A percentile compares a stretch with the other conserved stretches of the same genome.
These are phyloP conservation scores for Stegodyphus dumicola DNA, from an alignment of 1,140 invertebrate species.

Conservation along the genomic window DNA sequence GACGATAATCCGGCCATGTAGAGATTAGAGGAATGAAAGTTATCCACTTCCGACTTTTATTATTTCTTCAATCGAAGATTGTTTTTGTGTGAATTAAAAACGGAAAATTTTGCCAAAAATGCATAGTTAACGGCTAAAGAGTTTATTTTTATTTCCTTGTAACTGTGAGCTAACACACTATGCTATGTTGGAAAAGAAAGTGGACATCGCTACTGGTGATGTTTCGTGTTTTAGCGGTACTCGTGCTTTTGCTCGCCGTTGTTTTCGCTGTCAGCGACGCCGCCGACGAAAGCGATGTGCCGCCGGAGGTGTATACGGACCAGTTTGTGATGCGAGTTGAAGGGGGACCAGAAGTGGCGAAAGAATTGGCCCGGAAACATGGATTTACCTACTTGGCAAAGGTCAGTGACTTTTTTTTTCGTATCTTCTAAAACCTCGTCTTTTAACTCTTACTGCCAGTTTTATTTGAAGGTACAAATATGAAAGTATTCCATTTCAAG, in stretches of 20 bases:
- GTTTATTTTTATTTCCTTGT: background rate
- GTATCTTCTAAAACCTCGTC: background rate
- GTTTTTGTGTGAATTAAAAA: too few species aligned
- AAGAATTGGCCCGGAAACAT: constrained; percentile 73
- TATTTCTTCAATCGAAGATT: too few species aligned
- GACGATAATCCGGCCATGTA: too few species aligned
- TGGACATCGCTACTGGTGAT: constrained; percentile 5
- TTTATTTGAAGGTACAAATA: too few species aligned
- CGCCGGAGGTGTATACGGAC: constrained; percentile 74
- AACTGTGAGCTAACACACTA: constrained; percentile 18
- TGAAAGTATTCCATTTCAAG: too few species aligned
- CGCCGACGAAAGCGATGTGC: background rate
- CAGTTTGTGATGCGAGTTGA: constrained; percentile 83
- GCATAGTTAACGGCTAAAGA: constrained; percentile 21
- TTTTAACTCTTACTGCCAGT: too few species aligned
- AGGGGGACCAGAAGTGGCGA: constrained; percentile 71
- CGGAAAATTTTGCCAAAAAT: background rate
- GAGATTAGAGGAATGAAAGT: too few species aligned
- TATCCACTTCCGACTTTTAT: too few species aligned
- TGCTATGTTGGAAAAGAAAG: constrained; percentile 38
- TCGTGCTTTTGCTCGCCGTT: background rate
- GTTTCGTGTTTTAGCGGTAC: background rate
- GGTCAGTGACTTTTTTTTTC: constrained; percentile 56
- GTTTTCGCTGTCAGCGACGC: background rate
- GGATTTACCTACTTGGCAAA: constrained; percentile 74